phyloP scores from a whole-genome alignment of 2,113 vertebrate genomes.

The Chelonoidis abingdonii region DNA sequence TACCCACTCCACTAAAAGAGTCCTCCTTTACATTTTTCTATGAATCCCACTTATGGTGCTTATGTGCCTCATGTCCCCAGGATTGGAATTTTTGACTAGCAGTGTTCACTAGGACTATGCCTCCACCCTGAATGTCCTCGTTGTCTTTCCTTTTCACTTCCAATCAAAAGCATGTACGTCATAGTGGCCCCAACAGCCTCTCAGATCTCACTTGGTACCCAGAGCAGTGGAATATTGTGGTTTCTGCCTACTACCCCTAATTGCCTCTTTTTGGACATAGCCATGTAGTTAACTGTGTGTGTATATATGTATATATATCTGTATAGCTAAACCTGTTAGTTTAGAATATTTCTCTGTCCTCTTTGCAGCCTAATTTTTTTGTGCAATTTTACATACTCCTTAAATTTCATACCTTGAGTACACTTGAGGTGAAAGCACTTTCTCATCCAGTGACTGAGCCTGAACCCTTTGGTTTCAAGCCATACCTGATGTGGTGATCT shows the following conservation, averaged over 20 bases:
- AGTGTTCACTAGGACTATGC: neutral
- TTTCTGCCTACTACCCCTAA: neutral
- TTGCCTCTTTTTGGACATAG: neutral
- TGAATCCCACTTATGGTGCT: neutral
- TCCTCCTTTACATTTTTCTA: neutral
- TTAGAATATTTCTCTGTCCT: neutral
- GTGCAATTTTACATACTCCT: neutral
- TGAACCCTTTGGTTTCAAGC: neutral
- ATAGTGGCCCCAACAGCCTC: neutral
- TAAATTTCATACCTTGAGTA: neutral
- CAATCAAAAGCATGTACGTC: neutral
- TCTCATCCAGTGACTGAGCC: neutral
- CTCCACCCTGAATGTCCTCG: neutral
- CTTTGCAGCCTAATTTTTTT: neutral
- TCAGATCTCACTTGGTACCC: neutral
- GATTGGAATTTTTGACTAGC: neutral
- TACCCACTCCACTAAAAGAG: neutral
- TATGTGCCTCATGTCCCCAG: neutral
- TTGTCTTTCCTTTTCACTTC: neutral
- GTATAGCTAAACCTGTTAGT: neutral
- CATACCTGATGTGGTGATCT: accelerated
- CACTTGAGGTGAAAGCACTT: neutral
- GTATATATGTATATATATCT: no score
- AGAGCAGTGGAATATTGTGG: neutral
- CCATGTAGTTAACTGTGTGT: neutral